Evolutionary conservation across 2,113 vertebrate genomes (phyloP), one percentile per base, ranked within the genome.

Genomic region (Nothocercus julius): DNA sequence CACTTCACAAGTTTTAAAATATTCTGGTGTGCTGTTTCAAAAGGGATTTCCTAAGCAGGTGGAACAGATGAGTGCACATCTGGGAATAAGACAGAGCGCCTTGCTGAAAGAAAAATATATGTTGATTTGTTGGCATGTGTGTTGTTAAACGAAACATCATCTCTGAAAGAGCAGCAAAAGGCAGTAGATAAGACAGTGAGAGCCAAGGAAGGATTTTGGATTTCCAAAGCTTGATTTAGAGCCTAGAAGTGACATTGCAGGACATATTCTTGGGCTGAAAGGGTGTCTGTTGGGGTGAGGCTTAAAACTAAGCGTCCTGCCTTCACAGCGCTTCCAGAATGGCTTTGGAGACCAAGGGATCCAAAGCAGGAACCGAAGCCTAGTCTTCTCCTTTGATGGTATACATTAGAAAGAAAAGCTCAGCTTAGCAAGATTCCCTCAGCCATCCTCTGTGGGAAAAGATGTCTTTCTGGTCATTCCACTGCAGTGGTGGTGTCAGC

Each of bases 41-140:
- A 34, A 64, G 85, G 72, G 82, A 77, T 88, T 95, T 82, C 85
- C 68, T 53, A 58, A 77, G 90, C 76, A 83, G 67, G 40, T 1
- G 1, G 83, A 79, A 89, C 30, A 30, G 5, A 1, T 9, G 49
- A 63, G 36, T 54, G 22, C 77, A 22, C 24, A 1, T 19, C 45
- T 84, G 85, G 77, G 91, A 86, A 40, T 79, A 62, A 13, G 20
- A 79, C 19, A 25, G 11, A 62, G 58, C 82, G 53, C 30, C 68
- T 90, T 11, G 32, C 9, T 56, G 49, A 54, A 82, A 82, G 80
- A 91, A 47, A 34, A 76, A 18, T 7, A 6, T 49, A 28, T 51
- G 59, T 56, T 73, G 56, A 34, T 90, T 96, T 79, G 66, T 54
- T 62, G 16, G 58, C 81, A 76, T 67, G 63, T 79, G 64, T 38